These are phyloP conservation scores for Dichetophora obliterata DNA, from an alignment of 2,888 invertebrate genomes.

Conservation along the genomic window DNA sequence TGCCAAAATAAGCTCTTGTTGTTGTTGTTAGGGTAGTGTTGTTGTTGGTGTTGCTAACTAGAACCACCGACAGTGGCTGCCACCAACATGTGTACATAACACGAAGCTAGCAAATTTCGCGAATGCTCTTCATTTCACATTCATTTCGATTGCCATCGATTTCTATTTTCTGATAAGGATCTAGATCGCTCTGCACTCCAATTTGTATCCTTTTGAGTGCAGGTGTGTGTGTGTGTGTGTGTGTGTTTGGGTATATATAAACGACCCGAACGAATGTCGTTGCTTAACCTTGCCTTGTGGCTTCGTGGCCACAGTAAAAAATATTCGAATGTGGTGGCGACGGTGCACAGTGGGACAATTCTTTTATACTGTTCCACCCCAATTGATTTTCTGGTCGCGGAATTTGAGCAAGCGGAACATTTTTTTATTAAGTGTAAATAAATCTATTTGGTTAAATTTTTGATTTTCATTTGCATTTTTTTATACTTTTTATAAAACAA, in stretches of 20 bases:
- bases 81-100: slow-evolving; percentile 24
- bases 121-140: slow-evolving; percentile 43
- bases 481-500: too few species aligned
- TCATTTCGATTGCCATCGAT: slow-evolving; percentile 53
- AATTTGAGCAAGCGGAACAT: too few species aligned
- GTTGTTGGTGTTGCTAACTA: slow-evolving; percentile 9
- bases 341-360: too few species aligned
- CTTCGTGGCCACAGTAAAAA: neutral
- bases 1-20: slow-evolving; percentile 18
- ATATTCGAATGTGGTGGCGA: neutral
- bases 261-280: neutral
- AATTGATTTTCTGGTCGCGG: too few species aligned
- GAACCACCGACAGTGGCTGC: slow-evolving; percentile 13
- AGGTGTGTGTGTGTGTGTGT: slow-evolving; percentile 2
- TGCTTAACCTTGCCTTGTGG: neutral
- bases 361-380: too few species aligned
- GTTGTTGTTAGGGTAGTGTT: neutral
- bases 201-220: slow-evolving; percentile 50
- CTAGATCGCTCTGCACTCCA: slow-evolving; percentile 62
- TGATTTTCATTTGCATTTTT: too few species aligned
- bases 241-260: too few species aligned
- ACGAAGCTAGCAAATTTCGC: slow-evolving; percentile 19
- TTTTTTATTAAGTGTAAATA: too few species aligned
- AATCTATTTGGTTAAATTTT: too few species aligned
- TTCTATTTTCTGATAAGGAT: slow-evolving; percentile 67